These are phyloP conservation scores for Myotis brandtii DNA, from an alignment of 2,113 vertebrate genomes.

Conservation along the genomic window DNA sequence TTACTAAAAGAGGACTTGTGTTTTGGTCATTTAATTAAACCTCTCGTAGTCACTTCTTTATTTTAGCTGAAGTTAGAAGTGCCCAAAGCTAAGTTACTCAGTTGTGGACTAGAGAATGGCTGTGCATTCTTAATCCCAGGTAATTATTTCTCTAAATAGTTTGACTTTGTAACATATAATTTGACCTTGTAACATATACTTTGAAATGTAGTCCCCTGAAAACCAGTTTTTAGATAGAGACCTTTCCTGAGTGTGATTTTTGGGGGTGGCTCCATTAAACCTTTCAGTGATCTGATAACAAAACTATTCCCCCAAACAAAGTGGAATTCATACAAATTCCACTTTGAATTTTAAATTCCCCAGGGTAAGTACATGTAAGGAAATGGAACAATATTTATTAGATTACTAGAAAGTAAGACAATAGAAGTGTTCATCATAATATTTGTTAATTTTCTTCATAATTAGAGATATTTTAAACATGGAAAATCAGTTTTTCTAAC, in stretches of 20 bases:
- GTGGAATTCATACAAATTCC: not conserved
- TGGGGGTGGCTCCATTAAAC: not conserved
- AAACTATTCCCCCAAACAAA: not conserved
- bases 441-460: not conserved
- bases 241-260: not conserved
- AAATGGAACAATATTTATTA: not conserved
- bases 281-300: not conserved
- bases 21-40: constrained; percentile 59
- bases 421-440: not conserved
- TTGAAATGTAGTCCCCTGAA: constrained; percentile 28
- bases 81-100: constrained; percentile 35
- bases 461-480: constrained; percentile 14
- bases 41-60: constrained; percentile 29
- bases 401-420: not conserved
- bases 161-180: constrained; percentile 12
- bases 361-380: not conserved
- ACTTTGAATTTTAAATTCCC: not conserved
- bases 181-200: constrained; percentile 19
- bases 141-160: constrained; percentile 15
- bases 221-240: not conserved
- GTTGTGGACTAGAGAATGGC: not conserved
- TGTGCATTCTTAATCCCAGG: not conserved
- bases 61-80: constrained; percentile 42
- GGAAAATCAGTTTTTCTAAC: not conserved
- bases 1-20: not conserved